Base-by-base conservation (phyloP, 2,888 invertebrate species). In the Minunthozetes semirufus region DNA sequence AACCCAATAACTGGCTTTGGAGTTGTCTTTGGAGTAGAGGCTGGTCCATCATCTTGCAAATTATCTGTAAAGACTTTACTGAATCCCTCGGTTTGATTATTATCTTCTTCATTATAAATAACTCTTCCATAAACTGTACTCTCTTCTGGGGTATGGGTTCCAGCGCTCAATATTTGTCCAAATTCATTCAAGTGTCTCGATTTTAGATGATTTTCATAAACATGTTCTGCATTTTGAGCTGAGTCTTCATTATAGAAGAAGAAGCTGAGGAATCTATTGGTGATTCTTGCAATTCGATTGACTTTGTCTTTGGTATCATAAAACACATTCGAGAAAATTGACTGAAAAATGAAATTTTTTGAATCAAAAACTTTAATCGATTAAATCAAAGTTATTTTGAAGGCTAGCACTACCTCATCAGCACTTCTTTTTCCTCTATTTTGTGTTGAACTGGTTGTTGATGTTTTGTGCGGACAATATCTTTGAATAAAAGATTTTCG, bases 1-100 rank as follows among this genome's bases (percentile, higher is more conserved):
- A 8, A 8, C 15, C 48, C n/a, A 48, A 15, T 48, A 48, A 13
- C 17, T 27, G 59, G 25, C 27, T 5, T 56, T 15, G 33, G 33
- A 5, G 33, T 66, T 2, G n/a, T 38, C 29, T 29, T 15, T 1
- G n/a, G 1, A 1, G 17, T 9, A 27, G 13, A 27, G n/a, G 38
- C 33, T 9, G 66, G 66, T 66, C 66, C 66, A 33, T 66, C 66
- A 17, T 66, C 33, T 66, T 66, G 66, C 33, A 66, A 19, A 17
- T 9, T 59, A 9, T 61, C 61, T 61, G 25, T 61, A 13, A 61
- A 27, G 6, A 61, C 27, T 15, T n/a, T 25, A 15, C 4, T 27
- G 27, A 5, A 11, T 1, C 27, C 19, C 27, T 61, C 61, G 1
- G 61, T 61, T 27, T 61, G 61, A 29, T 61, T 61, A 61, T 15